Evolutionary conservation across 1,140 invertebrate genomes (phyloP).

Genomic region (Intoshia linei): DNA sequence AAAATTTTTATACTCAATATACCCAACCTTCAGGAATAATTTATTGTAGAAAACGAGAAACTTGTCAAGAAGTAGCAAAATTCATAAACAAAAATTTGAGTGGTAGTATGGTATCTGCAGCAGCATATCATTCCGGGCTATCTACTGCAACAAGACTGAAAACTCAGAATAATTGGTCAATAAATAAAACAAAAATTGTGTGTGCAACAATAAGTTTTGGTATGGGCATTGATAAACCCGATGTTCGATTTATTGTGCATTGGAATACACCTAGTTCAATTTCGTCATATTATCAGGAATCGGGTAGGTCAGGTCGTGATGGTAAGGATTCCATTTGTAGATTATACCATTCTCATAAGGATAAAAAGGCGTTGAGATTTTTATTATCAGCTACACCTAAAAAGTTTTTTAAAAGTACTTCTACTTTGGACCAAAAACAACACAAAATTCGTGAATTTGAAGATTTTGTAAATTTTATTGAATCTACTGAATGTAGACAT

Average conservation of each 20-base stretch:
- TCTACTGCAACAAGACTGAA: background rate
- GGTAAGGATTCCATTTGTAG: conserved; percentile 29
- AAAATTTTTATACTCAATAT: background rate
- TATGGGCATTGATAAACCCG: conserved; percentile 82
- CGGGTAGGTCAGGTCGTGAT: conserved; percentile 67
- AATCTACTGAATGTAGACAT: too few species aligned
- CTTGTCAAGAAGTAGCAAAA: conserved; percentile 30
- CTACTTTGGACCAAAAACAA: too few species aligned
- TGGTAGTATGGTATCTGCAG: background rate
- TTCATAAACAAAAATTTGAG: background rate
- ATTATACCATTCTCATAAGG: too few species aligned
- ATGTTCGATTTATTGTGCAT: conserved; percentile 34
- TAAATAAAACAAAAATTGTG: conserved; percentile 36
- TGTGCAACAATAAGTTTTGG: conserved; percentile 84
- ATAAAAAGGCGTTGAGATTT: too few species aligned
- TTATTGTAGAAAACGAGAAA: conserved; percentile 33
- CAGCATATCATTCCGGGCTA: background rate
- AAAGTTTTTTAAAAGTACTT: too few species aligned
- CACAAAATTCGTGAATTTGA: too few species aligned
- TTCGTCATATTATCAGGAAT: conserved; percentile 90
- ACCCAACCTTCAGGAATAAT: conserved; percentile 31
- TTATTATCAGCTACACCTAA: too few species aligned
- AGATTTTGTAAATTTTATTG: too few species aligned
- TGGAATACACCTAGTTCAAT: conserved; percentile 64
- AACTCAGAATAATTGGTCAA: conserved; percentile 5